Conservation (phyloP, 2,797 vertebrate species). For the Molossus molossus region DNA sequence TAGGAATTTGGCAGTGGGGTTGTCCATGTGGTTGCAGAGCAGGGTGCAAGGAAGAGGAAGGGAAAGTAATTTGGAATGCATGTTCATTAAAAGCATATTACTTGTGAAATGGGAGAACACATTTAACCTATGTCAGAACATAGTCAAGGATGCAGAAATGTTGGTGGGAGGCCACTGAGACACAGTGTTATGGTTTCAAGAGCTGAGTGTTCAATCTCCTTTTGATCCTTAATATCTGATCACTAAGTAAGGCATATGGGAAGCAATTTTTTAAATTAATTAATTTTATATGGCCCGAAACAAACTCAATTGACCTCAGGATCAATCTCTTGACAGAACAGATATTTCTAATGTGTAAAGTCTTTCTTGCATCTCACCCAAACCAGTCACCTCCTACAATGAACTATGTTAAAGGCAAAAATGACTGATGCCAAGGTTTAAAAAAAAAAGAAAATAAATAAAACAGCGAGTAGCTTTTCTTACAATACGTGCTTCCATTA, state of each 20-base stretch:
- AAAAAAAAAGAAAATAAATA: not conserved
- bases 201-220: not conserved
- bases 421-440: not conserved
- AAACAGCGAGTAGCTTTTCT: not conserved
- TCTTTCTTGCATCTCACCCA: not conserved
- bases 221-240: not conserved
- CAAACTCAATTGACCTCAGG: not conserved
- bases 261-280: not conserved
- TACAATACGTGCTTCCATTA: not conserved
- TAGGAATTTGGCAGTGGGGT: not conserved
- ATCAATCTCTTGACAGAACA: not conserved
- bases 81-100: slow-evolving; percentile 8
- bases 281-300: not conserved
- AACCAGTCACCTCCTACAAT: not conserved
- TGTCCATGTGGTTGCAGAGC: not conserved
- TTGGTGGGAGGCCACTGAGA: not conserved
- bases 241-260: not conserved
- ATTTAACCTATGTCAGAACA: not conserved
- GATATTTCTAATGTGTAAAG: not conserved
- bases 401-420: not conserved
- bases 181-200: not conserved
- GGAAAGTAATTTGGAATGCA: not conserved
- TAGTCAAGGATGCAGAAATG: not conserved
- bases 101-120: not conserved
- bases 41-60: not conserved